phyloP scores from a whole-genome alignment of 2,797 vertebrate genomes.

The Molothrus ater region DNA sequence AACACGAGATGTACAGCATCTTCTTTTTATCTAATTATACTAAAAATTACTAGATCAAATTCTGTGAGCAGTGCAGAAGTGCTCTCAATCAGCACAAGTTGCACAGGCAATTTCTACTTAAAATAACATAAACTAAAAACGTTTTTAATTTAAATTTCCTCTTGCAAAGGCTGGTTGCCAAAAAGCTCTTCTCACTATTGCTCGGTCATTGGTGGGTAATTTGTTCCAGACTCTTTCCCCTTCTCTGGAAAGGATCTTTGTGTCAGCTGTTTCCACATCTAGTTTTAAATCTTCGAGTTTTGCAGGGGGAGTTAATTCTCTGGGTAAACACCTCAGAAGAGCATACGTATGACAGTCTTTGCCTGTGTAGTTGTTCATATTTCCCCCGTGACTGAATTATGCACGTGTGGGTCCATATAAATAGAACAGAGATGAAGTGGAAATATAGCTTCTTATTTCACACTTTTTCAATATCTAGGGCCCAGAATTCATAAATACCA shows the following conservation, averaged over 20 bases:
- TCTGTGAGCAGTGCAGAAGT: not conserved
- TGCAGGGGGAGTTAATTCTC: not conserved
- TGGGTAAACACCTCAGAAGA: not conserved
- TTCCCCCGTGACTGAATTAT: not conserved
- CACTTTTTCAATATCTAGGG: not conserved
- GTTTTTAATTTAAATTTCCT: constrained; percentile 35
- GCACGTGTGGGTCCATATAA: not conserved
- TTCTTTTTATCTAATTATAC: not conserved
- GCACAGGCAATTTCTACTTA: not conserved
- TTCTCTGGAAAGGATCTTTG: not conserved
- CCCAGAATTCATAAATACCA: not conserved
- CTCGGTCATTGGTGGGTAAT: not conserved
- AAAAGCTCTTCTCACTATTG: not conserved
- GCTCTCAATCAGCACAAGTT: not conserved
- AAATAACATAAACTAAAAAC: not conserved
- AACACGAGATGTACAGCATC: not conserved
- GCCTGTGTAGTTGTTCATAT: not conserved
- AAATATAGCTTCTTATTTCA: not conserved
- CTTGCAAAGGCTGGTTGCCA: constrained; percentile 8
- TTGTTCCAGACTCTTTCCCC: not conserved
- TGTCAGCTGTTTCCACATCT: not conserved
- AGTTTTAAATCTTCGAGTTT: not conserved
- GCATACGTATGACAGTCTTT: not conserved
- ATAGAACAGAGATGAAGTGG: not conserved
- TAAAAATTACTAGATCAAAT: not conserved